phyloP scores from a whole-genome alignment of 1,140 invertebrate genomes.

The Mizuhopecten yessoensis region DNA sequence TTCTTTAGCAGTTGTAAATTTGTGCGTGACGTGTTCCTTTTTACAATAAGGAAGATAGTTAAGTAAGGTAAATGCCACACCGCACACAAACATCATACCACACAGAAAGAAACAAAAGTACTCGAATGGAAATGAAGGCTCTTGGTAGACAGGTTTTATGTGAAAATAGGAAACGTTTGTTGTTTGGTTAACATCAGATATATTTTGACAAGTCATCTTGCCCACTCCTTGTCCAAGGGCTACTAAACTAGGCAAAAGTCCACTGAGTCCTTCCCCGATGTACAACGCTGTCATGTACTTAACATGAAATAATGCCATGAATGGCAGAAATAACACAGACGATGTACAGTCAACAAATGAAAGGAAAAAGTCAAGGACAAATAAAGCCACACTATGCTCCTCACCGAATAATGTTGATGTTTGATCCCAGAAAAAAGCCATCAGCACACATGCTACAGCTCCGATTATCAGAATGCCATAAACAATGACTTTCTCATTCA shows the following conservation, averaged over 20 bases:
- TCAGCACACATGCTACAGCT: slow-evolving; percentile 86
- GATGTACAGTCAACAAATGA: slow-evolving; percentile 95
- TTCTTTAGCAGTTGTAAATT: neutral
- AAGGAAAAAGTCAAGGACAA: slow-evolving; percentile 90
- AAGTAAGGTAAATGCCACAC: slow-evolving; percentile 82
- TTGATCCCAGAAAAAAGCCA: slow-evolving; percentile 89
- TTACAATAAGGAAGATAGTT: slow-evolving; percentile 78
- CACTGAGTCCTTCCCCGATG: slow-evolving; percentile 91
- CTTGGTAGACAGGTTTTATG: slow-evolving; percentile 61
- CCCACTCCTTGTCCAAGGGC: slow-evolving; percentile 90
- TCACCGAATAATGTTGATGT: slow-evolving; percentile 85
- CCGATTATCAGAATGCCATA: slow-evolving; percentile 88
- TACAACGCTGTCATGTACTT: slow-evolving; percentile 88
- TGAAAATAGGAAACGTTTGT: slow-evolving; percentile 33
- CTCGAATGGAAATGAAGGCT: slow-evolving; percentile 77
- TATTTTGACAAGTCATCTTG: slow-evolving; percentile 85
- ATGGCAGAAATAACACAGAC: slow-evolving; percentile 94
- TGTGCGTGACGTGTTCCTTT: slow-evolving; percentile 18
- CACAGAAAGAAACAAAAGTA: slow-evolving; percentile 89
- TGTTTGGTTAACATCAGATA: slow-evolving; percentile 49
- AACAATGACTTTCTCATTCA: slow-evolving; percentile 87
- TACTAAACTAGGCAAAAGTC: slow-evolving; percentile 92
- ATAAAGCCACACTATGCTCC: slow-evolving; percentile 88
- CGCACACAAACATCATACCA: slow-evolving; percentile 82
- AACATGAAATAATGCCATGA: slow-evolving; percentile 90